Evolutionary conservation across 2,888 invertebrate species (phyloP).

Genomic region (Eupeodes latifasciatus): DNA sequence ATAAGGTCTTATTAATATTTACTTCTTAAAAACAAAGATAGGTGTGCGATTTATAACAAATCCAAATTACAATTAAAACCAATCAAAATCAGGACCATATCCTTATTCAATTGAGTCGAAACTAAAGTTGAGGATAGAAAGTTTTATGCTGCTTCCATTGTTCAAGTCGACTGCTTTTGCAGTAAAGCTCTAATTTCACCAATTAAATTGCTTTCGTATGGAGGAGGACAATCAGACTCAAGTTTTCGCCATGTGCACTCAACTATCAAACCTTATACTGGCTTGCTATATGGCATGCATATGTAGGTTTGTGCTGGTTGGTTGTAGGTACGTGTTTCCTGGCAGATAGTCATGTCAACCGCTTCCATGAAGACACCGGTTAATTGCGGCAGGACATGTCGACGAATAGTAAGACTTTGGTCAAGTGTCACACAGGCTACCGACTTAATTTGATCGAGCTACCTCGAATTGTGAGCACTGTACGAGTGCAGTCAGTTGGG

Average conservation of each 20-base stretch:
- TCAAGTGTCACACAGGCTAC: slow-evolving; percentile 37
- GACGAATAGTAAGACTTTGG: slow-evolving; percentile 26
- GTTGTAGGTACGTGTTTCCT: slow-evolving; percentile 49
- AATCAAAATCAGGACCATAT: background rate
- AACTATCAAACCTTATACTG: slow-evolving; percentile 37
- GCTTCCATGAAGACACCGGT: slow-evolving; percentile 45
- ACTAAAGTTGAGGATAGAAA: background rate
- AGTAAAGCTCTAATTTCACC: slow-evolving; percentile 46
- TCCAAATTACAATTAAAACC: slow-evolving; percentile 29
- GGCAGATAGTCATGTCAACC: slow-evolving; percentile 49
- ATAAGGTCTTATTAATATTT: no score
- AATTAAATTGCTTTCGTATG: slow-evolving; percentile 43
- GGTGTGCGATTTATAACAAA: background rate
- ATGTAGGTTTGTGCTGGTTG: no score
- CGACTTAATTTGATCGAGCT: slow-evolving; percentile 34
- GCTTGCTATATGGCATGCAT: no score
- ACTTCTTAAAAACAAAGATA: no score
- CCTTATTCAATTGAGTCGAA: background rate
- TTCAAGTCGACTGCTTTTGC: background rate
- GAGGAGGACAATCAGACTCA: slow-evolving; percentile 38
- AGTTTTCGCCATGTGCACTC: slow-evolving; percentile 43
- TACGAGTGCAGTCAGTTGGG: background rate
- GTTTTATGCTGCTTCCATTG: background rate
- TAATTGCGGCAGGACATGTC: slow-evolving; percentile 43
- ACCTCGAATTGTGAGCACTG: background rate